phyloP scores from a whole-genome alignment of 2,797 vertebrate species.

The Myripristis murdjan region DNA sequence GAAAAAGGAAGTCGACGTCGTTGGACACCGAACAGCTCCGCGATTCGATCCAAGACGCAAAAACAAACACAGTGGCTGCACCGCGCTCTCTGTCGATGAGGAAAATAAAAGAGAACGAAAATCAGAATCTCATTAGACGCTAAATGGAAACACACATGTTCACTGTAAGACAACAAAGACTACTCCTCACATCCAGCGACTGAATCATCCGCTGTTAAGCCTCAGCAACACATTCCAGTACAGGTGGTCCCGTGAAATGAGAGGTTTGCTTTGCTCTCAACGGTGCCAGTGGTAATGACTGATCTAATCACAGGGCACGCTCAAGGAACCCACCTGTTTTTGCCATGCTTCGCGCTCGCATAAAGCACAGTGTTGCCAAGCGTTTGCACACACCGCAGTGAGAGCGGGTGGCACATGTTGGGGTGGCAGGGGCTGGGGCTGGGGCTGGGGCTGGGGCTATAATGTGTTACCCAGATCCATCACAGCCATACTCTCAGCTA shows the following conservation, averaged over 20 bases:
- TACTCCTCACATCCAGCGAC: slow-evolving; percentile 43
- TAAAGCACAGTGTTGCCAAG: slow-evolving; percentile 59
- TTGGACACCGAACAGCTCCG: slow-evolving; percentile 21
- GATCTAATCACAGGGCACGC: slow-evolving; percentile 76
- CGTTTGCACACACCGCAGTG: slow-evolving; percentile 42
- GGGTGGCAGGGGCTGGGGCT: too few relatives aligned
- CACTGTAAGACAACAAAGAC: slow-evolving; percentile 39
- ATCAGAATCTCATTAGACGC: slow-evolving; percentile 52
- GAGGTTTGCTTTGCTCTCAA: slow-evolving; percentile 60
- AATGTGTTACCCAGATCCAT: slow-evolving; percentile 69
- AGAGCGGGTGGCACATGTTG: slow-evolving; percentile 70
- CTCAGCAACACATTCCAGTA: slow-evolving; percentile 64
- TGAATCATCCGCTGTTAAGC: slow-evolving; percentile 65
- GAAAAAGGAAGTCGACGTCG: slow-evolving; percentile 36
- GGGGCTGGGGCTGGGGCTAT: slow-evolving; percentile 36
- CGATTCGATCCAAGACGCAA: slow-evolving; percentile 36
- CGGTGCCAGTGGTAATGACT: slow-evolving; percentile 73
- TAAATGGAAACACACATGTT: slow-evolving; percentile 67
- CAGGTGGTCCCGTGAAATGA: slow-evolving; percentile 75
- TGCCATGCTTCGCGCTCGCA: slow-evolving; percentile 51
- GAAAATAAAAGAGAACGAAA: slow-evolving; percentile 41
- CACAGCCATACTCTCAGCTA: slow-evolving; percentile 53
- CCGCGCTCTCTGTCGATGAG: slow-evolving; percentile 25
- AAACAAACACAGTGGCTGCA: slow-evolving; percentile 50
- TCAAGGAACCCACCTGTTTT: slow-evolving; percentile 76